phyloP scores from a whole-genome alignment of 2,888 invertebrate species.

The Empis stercorea region DNA sequence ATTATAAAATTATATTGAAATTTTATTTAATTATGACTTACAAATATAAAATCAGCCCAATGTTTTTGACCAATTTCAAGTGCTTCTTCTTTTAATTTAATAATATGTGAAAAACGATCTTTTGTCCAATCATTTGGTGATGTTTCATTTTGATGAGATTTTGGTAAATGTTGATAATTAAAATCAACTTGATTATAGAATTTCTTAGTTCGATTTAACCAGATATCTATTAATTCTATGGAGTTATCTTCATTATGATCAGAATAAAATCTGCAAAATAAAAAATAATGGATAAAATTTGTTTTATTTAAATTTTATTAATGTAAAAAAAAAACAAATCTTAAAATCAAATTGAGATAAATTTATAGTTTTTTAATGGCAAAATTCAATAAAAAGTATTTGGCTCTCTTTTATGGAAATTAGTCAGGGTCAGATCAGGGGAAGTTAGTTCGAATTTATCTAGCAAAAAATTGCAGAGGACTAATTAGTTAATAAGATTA shows the following conservation, averaged over 20 bases:
- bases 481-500: too few species aligned
- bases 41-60: constrained; percentile 86
- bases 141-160: constrained; percentile 43
- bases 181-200: constrained; percentile 61
- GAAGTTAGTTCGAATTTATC: too few species aligned
- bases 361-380: too few species aligned
- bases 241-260: constrained; percentile 79
- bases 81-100: constrained; percentile 63
- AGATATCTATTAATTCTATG: constrained; percentile 54
- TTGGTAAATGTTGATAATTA: constrained; percentile 25
- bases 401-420: too few species aligned
- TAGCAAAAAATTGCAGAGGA: too few species aligned
- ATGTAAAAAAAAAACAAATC: too few species aligned
- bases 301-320: too few species aligned
- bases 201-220: constrained; percentile 50
- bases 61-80: constrained; percentile 54
- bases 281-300: not conserved
- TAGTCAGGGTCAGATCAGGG: too few species aligned
- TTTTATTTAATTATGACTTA: constrained; percentile 37
- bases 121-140: constrained; percentile 62
- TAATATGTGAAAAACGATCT: constrained; percentile 63
- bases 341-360: too few species aligned
- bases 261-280: constrained; percentile 62
- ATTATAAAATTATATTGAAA: not conserved
- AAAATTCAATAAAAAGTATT: too few species aligned